Base-by-base conservation (phyloP, 1,140 invertebrate genomes). In the Cyphomyrmex costatus region DNA sequence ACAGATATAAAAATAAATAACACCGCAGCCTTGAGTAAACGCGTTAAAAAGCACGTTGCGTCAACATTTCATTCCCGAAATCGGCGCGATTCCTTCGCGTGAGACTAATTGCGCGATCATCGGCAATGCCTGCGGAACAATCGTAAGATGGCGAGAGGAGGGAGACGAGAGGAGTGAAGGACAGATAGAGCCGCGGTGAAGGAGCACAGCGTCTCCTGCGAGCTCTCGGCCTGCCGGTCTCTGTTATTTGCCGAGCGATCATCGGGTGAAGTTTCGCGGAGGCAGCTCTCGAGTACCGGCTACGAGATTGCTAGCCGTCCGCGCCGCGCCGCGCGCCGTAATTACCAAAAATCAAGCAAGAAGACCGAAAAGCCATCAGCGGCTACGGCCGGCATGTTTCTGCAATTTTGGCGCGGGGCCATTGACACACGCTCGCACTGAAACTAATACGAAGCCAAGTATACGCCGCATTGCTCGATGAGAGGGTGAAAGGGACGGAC, bases 291-390 rank as follows among this genome's bases (percentile, higher is more conserved):
- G 30, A 65, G 68, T 73, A 30, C 85, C 68, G 49, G 74, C 86
- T 90, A 79, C 85, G 85, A 92, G 90, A 92, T 92, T 92, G 90
- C 92, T 85, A 87, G 88, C 82, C 87, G 86, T 89, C 51, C 71
- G 30, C 71, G 71, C 51, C 71, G 30, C 71, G 71, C 88, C 80
- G 80, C 80, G 88, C 88, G 70, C 80, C 91, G 90, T 92, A 92
- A 92, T 92, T 92, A 92, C 92, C 92, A 92, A 92, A 90, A 92
- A 92, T 92, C 83, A 88, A 92, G 90, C 92, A 92, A 92, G 89
- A 92, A 51, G 85, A 92, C 73, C 85, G 88, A 90, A 92, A 92
- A 91, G 91, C 91, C 91, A 92, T 92, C 91, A 92, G 86, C 84
- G 82, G 80, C 89, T 88, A 71, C 46, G 68, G 90, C 86, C 88